phyloP scores from a whole-genome alignment of 2,888 invertebrate species.

The Pogonocherus hispidulus region DNA sequence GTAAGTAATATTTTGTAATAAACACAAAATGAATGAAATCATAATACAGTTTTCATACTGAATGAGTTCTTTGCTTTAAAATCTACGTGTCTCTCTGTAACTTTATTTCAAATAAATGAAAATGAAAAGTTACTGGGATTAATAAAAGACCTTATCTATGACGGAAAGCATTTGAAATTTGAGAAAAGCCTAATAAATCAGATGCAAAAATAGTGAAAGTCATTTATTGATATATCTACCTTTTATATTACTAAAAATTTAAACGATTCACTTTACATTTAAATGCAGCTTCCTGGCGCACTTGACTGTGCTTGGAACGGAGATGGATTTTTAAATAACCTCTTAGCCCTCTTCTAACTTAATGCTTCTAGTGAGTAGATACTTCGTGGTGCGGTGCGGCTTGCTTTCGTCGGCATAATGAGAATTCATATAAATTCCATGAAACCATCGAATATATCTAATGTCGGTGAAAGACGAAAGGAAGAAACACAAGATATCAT shows the following conservation, averaged over 20 bases:
- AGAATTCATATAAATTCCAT: constrained; percentile 20
- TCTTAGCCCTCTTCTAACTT: constrained; percentile 59
- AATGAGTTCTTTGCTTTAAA: no score
- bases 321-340: constrained; percentile 67
- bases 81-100: not conserved
- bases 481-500: no score
- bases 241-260: constrained; percentile 65
- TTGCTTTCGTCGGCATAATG: constrained; percentile 28
- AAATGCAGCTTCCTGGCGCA: constrained; percentile 64
- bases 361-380: constrained; percentile 56
- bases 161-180: constrained; percentile 43
- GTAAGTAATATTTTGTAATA: no score
- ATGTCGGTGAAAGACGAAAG: no score
- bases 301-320: constrained; percentile 61
- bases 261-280: constrained; percentile 65
- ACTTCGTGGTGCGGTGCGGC: constrained; percentile 50
- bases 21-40: no score
- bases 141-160: constrained; percentile 33
- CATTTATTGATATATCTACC: constrained; percentile 56
- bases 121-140: not conserved
- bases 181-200: constrained; percentile 57
- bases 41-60: no score
- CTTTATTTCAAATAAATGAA: not conserved
- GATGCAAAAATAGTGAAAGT: constrained; percentile 54
- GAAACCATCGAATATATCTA: constrained; percentile 2